These are phyloP conservation scores for Acanthosepion lycidas DNA, from an alignment of 2,888 invertebrate species.

Conservation along the genomic window DNA sequence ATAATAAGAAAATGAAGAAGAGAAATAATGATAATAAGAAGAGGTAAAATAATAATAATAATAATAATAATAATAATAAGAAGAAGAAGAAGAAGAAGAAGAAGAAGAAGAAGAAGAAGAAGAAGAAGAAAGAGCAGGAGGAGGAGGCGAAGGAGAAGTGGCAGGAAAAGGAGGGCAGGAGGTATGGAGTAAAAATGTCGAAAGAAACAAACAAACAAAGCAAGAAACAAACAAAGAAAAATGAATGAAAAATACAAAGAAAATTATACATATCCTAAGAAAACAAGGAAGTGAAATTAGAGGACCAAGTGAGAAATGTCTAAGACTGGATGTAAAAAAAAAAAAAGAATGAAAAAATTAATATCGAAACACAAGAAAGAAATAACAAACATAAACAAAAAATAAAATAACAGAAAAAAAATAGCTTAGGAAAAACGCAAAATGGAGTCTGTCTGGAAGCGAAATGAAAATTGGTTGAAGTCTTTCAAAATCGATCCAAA, in stretches of 20 bases:
- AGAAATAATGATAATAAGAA: neutral
- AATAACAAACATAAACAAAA: neutral
- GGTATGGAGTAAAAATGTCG: neutral
- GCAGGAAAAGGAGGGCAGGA: neutral
- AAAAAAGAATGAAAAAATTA: neutral
- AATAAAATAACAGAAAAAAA: neutral
- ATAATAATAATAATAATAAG: too few species aligned
- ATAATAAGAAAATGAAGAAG: neutral
- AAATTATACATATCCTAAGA: neutral
- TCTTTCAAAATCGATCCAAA: too few species aligned
- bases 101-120: neutral
- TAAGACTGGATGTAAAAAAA: neutral
- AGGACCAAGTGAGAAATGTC: neutral
- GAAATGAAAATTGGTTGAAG: too few species aligned
- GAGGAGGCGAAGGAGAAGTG: too few species aligned
- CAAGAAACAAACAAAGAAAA: too few species aligned
- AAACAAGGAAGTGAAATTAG: neutral
- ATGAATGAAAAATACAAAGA: too few species aligned
- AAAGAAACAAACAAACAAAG: too few species aligned
- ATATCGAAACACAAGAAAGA: neutral
- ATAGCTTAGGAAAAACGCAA: too few species aligned
- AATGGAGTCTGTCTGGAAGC: too few species aligned
- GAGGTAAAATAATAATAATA: too few species aligned
- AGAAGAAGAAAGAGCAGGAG: neutral
- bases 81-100: too few species aligned